Conservation (phyloP, 2,888 invertebrate species). For the Cordilura impudica region DNA sequence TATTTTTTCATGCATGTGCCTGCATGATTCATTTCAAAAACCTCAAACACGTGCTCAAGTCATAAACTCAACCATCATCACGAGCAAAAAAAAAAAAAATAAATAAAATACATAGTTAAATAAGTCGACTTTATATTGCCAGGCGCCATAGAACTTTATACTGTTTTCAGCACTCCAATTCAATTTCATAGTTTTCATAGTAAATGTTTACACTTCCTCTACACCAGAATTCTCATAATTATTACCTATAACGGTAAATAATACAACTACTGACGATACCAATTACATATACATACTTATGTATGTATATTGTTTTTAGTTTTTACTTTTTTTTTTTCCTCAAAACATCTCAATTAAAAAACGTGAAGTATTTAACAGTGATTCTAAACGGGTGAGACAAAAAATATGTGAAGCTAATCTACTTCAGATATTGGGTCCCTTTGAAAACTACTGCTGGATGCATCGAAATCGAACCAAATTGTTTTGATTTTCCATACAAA, state of each 20-base stretch:
- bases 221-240: constrained; percentile 41
- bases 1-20: background rate
- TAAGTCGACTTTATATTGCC: constrained; percentile 1
- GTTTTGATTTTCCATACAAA: too few relatives aligned
- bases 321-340: background rate
- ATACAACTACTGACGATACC: background rate
- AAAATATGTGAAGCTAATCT: too few relatives aligned
- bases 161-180: constrained; percentile 31
- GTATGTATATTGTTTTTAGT: too few relatives aligned
- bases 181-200: constrained; percentile 9
- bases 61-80: constrained; percentile 1
- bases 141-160: constrained; percentile 48
- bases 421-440: too few relatives aligned
- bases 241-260: constrained; percentile 52
- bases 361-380: background rate
- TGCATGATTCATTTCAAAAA: background rate
- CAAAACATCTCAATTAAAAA: background rate
- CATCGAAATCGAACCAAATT: too few relatives aligned
- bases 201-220: constrained; percentile 36
- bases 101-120: background rate
- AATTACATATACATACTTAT: too few relatives aligned
- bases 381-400: too few relatives aligned
- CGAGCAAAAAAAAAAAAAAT: background rate
- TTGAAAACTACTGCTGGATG: too few relatives aligned
- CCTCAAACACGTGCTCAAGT: constrained; percentile 24